These are phyloP conservation scores for Tenthredo notha DNA, from an alignment of 2,888 invertebrate species.

Conservation along the genomic window DNA sequence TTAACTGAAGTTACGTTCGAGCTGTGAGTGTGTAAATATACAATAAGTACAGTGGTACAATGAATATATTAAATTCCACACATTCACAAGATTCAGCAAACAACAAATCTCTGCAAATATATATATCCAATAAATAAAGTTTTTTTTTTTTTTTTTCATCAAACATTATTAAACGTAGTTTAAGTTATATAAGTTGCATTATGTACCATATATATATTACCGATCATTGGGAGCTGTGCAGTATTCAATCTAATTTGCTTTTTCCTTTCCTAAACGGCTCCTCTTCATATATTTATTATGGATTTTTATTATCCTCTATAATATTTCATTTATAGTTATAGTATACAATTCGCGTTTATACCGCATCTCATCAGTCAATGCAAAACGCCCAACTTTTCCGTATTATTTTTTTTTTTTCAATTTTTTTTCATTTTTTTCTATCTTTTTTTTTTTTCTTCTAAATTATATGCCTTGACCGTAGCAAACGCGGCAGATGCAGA, in stretches of 20 bases:
- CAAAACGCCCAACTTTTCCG: slow-evolving; percentile 68
- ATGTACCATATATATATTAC: slow-evolving; percentile 23
- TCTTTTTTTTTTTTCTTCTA: slow-evolving; percentile 69
- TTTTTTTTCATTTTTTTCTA: slow-evolving; percentile 60
- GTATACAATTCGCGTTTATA: not conserved
- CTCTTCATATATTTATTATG: not conserved
- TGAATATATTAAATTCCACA: slow-evolving; percentile 72
- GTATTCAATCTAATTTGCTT: slow-evolving; percentile 40
- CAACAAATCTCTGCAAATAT: slow-evolving; percentile 78
- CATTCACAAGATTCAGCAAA: slow-evolving; percentile 78
- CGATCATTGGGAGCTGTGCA: slow-evolving; percentile 45
- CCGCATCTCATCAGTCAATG: slow-evolving; percentile 56
- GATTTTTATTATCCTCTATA: slow-evolving; percentile 4
- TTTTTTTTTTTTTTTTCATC: slow-evolving; percentile 58
- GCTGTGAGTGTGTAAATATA: slow-evolving; percentile 76
- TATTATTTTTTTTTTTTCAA: slow-evolving; percentile 50
- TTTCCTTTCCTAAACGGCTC: not conserved
- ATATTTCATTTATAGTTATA: not conserved
- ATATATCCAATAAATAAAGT: slow-evolving; percentile 75
- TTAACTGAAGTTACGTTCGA: slow-evolving; percentile 63
- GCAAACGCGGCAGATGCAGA: slow-evolving; percentile 59
- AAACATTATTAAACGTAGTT: slow-evolving; percentile 73
- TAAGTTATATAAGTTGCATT: slow-evolving; percentile 31
- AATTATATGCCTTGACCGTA: slow-evolving; percentile 70
- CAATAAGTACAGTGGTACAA: slow-evolving; percentile 77